Percentiles rank a stretch among this genome's conserved stretches.
These are phyloP conservation scores for Isoperla grammatica DNA, from an alignment of 2,888 invertebrate species.

Conservation along the genomic window DNA sequence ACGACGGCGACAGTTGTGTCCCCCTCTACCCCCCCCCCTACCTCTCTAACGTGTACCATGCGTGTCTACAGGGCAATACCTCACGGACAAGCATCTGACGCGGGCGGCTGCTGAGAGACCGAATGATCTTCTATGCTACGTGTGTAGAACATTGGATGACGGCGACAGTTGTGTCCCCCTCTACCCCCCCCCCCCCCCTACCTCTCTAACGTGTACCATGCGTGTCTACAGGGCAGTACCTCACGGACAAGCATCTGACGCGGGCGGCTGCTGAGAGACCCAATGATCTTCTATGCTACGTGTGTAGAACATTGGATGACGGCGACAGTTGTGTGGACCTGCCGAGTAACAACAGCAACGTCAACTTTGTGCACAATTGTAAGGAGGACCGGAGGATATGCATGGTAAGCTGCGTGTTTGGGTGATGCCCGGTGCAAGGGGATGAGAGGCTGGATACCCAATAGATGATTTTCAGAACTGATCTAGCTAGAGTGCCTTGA, in stretches of 20 bases:
- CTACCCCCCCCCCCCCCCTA: no score
- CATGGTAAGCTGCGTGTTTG: slow-evolving; percentile 54
- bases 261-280: slow-evolving; percentile 71
- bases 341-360: slow-evolving; percentile 22
- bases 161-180: slow-evolving; percentile 67
- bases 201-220: no score
- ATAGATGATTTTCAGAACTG: no score
- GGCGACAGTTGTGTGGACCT: slow-evolving; percentile 67
- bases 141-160: slow-evolving; percentile 70
- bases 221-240: not conserved
- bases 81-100: slow-evolving; percentile 65
- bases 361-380: slow-evolving; percentile 62
- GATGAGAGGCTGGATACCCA: not conserved
- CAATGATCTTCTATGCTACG: slow-evolving; percentile 77
- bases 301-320: slow-evolving; percentile 70
- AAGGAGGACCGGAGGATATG: slow-evolving; percentile 65
- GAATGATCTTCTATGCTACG: slow-evolving; percentile 77
- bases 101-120: slow-evolving; percentile 71
- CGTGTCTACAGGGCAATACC: no score
- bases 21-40: no score
- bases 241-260: slow-evolving; percentile 55
- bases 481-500: no score
- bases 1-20: slow-evolving; percentile 65
- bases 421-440: not conserved
- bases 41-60: no score